A percentile compares a stretch with the other conserved stretches of the same genome.
phyloP scores from a whole-genome alignment of 2,797 vertebrate genomes.

The Peromyscus aztecus region DNA sequence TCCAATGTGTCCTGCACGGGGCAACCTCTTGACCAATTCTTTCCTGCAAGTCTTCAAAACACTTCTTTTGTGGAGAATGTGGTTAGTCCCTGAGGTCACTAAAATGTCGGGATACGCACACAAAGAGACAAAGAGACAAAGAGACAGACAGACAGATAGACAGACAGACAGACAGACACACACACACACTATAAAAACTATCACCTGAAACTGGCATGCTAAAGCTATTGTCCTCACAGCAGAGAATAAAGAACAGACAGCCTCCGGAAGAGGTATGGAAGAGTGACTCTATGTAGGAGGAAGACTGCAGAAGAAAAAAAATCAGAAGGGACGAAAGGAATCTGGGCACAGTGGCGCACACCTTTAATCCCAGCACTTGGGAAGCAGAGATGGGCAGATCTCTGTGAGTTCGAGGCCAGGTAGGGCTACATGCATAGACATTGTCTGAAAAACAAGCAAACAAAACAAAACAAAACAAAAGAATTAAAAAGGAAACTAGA shows the following conservation, averaged over 20 bases:
- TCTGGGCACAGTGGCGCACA: not conserved
- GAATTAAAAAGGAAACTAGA: not conserved
- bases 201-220: not conserved
- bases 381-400: not conserved
- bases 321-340: too few species aligned
- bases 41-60: slow-evolving; percentile 80
- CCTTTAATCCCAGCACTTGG: not conserved
- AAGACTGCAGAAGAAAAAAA: not conserved
- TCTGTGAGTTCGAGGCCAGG: not conserved
- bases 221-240: not conserved
- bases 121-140: not conserved
- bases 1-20: slow-evolving; percentile 73
- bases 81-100: slow-evolving; percentile 37
- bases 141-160: not conserved
- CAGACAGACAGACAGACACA: not conserved
- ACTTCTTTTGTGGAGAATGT: slow-evolving; percentile 54
- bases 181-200: not conserved
- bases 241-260: not conserved
- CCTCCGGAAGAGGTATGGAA: not conserved
- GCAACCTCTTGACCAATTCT: slow-evolving; percentile 81
- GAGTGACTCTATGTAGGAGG: not conserved
- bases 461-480: not conserved
- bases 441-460: not conserved
- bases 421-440: not conserved
- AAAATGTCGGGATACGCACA: slow-evolving; percentile 24